Evolutionary conservation across 2,113 vertebrate genomes (phyloP).

Genomic region (Equus quagga): DNA sequence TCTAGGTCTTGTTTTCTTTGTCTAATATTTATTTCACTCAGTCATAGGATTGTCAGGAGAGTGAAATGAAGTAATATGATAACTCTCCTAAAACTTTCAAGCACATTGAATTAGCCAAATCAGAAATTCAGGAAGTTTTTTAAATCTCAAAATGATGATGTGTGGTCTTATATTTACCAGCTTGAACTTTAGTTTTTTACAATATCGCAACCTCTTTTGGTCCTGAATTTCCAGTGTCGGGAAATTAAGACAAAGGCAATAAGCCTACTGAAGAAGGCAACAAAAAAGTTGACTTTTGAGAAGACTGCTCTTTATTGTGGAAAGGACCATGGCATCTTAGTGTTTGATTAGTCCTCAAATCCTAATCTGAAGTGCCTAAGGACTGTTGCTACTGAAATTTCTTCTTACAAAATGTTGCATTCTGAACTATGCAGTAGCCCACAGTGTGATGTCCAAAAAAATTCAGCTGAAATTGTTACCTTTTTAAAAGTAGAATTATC

Average conservation of each 20-base stretch:
- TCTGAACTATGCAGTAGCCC: neutral
- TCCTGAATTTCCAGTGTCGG: neutral
- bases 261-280: neutral
- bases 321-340: neutral
- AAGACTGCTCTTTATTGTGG: neutral
- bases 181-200: neutral
- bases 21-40: neutral
- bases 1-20: neutral
- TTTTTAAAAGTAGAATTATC: neutral
- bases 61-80: neutral
- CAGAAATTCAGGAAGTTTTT: neutral
- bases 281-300: neutral
- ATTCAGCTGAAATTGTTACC: neutral
- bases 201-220: neutral
- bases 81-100: neutral
- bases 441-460: neutral
- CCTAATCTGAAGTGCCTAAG: neutral
- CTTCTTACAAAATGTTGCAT: neutral
- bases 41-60: neutral
- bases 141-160: neutral
- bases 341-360: neutral
- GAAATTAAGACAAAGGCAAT: neutral
- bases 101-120: neutral
- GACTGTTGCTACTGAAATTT: neutral
- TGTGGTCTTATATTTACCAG: neutral